Evolutionary conservation across 2,888 invertebrate genomes (phyloP).

Genomic region (Beris chalybata): DNA sequence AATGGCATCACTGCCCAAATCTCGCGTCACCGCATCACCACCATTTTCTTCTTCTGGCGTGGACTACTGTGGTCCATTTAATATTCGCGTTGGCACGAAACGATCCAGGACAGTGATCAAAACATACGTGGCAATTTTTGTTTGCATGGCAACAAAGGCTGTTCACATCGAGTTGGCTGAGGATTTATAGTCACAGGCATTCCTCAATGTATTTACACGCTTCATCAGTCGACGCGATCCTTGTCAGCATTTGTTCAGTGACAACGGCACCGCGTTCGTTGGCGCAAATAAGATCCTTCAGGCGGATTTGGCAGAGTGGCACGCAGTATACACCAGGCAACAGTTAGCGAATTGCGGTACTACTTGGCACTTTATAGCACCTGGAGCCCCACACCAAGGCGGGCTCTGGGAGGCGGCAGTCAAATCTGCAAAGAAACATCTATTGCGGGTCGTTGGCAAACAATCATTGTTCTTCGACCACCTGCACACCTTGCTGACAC

Average conservation of each 20-base stretch:
- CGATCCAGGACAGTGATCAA: no score
- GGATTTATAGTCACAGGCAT: no score
- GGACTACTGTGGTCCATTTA: no score
- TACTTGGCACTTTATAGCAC: constrained; percentile 46
- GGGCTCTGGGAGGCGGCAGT: constrained; percentile 36
- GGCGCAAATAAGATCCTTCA: neutral
- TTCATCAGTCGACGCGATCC: constrained; percentile 21
- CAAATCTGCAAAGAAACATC: constrained; percentile 45
- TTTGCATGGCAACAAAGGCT: no score
- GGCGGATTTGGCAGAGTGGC: constrained; percentile 2
- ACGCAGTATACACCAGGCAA: neutral
- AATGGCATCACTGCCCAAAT: no score
- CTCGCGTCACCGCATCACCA: no score
- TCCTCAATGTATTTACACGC: neutral
- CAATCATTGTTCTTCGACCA: constrained; percentile 38
- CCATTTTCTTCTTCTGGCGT: no score
- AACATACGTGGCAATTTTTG: no score
- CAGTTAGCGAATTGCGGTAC: constrained; percentile 3
- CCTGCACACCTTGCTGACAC: constrained; percentile 41
- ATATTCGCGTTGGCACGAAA: no score
- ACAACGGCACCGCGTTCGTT: constrained; percentile 6
- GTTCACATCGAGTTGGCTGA: no score
- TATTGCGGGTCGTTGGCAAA: constrained; percentile 41
- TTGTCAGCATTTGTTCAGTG: neutral
- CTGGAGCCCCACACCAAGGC: constrained; percentile 44